phyloP scores from a whole-genome alignment of 2,113 vertebrate genomes.

The human (Homo sapiens) region GRCh38 chr3:4881001-4881500 shows the following conservation, averaged over 20 bases:
- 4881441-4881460: conserved; percentile 63
- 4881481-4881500: not conserved
- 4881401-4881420: conserved; percentile 79
- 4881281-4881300: conserved; percentile 59
- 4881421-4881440: conserved; percentile 40
- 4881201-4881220: conserved; percentile 35
- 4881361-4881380: conserved; percentile 78
- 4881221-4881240: conserved; percentile 50
- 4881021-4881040: conserved; percentile 19
- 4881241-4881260: conserved; percentile 62
- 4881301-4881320: conserved; percentile 73
- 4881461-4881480: conserved; percentile 69
- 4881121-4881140: not conserved
- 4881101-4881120: not conserved
- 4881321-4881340: conserved; percentile 79
- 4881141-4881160: not conserved
- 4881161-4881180: not conserved
- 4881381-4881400: conserved; percentile 80
- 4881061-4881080: not conserved
- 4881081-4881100: not conserved
- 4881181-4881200: not conserved
- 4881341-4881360: conserved; percentile 72
- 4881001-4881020: conserved; percentile 1
- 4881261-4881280: conserved; percentile 66
- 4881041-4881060: not conserved